Percentiles rank a stretch among this genome's conserved stretches.
These are phyloP conservation scores for Dicycla oo DNA, from an alignment of 2,888 invertebrate genomes.

Conservation along the genomic window DNA sequence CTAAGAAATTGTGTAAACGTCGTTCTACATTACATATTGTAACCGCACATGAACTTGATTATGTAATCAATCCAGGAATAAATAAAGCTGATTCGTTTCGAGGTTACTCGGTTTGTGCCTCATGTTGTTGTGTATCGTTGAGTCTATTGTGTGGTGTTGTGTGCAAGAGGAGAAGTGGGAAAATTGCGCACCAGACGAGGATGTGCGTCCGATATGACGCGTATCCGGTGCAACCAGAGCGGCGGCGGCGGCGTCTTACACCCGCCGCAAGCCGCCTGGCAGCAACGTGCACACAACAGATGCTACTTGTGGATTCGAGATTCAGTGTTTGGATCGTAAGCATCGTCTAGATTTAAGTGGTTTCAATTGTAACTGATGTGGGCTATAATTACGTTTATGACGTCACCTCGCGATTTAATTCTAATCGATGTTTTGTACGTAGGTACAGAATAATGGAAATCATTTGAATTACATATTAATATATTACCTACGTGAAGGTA, in stretches of 20 bases:
- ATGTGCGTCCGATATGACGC: slow-evolving; percentile 87
- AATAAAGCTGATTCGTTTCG: slow-evolving; percentile 78
- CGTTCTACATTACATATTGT: slow-evolving; percentile 45
- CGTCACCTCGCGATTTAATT: slow-evolving; percentile 52
- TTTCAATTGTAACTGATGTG: slow-evolving; percentile 64
- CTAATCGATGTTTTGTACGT: slow-evolving; percentile 36
- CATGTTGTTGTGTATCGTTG: slow-evolving; percentile 70
- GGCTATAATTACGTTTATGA: slow-evolving; percentile 57
- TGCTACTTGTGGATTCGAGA: slow-evolving; percentile 58
- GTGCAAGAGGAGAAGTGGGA: slow-evolving; percentile 79
- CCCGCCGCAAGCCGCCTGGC: slow-evolving; percentile 37
- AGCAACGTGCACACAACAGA: slow-evolving; percentile 46
- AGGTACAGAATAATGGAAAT: slow-evolving; percentile 24
- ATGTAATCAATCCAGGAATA: slow-evolving; percentile 79
- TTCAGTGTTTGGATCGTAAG: slow-evolving; percentile 57
- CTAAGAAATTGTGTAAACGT: slow-evolving; percentile 21
- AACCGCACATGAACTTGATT: slow-evolving; percentile 71
- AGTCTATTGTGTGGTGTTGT: slow-evolving; percentile 69
- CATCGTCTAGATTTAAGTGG: slow-evolving; percentile 64
- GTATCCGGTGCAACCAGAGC: slow-evolving; percentile 76
- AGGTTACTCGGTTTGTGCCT: slow-evolving; percentile 72
- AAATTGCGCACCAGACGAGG: slow-evolving; percentile 83
- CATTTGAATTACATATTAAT: slow-evolving; percentile 28
- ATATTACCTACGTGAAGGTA: no score
- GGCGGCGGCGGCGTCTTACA: slow-evolving; percentile 48